Evolutionary conservation across 1,140 invertebrate genomes (phyloP), one percentile per base, ranked within the genome.

Genomic region (Drosophila mojavensis): DNA sequence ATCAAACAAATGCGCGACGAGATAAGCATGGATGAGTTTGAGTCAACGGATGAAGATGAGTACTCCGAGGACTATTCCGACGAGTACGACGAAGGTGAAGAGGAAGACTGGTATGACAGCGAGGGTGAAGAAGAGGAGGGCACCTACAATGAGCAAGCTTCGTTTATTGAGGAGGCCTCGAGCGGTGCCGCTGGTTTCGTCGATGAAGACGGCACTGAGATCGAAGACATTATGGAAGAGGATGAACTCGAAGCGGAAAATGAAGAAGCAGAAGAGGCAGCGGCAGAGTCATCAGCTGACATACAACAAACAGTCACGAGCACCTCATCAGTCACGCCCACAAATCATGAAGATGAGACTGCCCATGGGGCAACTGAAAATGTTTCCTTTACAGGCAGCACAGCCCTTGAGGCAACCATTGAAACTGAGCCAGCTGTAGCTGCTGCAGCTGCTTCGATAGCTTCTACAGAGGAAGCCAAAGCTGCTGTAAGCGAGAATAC

Each of bases 1-100:
- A 94, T 94, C 51, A 94, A 94, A 67, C 94, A 94, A 92, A 94
- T 94, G 94, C 94, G 93, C 83, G 93, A 94, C 68, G 94, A 94
- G 93, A 94, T 94, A 65, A 93, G 94, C 78, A 93, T 93, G 59
- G 94, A 94, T 85, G 94, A 94, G 55, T 93, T 93, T 72, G 94
- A 93, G 69, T 92, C 93, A 61, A 90, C 85, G 5, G 93, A 93
- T 63, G 93, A 93, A 24, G 93, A 93, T 20, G 93, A 93, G 13
- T 93, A 93, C 50, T 93, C 92, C 26, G 93, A 93, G 15, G 93
- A 93, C 72, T 93, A 94, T 72, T 91, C 92, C 24, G 93, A 90
- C 28, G 89, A 86, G 15, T 77, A 82, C 17, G 81, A 92, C 59
- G 93, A 93, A 63, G 91, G 91, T 41, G 92, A 92, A 62, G 91